phyloP scores from a whole-genome alignment of 2,888 invertebrate genomes.

The Euphydryas editha region DNA sequence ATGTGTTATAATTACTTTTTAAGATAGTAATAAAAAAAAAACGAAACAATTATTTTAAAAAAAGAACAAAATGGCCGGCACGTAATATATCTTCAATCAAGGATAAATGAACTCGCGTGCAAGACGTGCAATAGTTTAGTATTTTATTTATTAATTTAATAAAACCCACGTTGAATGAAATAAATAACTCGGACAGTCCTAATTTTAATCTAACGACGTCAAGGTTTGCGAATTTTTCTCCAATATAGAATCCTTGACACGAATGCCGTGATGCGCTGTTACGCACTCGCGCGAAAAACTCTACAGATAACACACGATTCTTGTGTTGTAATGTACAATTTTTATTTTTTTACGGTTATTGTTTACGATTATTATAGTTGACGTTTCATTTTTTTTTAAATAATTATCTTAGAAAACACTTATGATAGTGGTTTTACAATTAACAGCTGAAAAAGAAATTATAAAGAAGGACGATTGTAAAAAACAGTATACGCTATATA shows the following conservation, averaged over 20 bases:
- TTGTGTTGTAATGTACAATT: conserved; percentile 6
- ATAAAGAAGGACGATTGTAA: too few relatives aligned
- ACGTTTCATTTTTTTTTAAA: neutral
- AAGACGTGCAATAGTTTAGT: conserved; percentile 30
- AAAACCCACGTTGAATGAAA: conserved; percentile 51
- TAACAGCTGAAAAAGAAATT: too few relatives aligned
- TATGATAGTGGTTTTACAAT: too few relatives aligned
- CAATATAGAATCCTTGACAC: conserved; percentile 75
- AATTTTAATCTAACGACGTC: conserved; percentile 70
- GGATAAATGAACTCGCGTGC: conserved; percentile 26
- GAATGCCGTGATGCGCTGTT: conserved; percentile 61
- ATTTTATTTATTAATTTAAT: conserved; percentile 42
- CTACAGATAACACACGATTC: conserved; percentile 42
- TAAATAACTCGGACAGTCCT: conserved; percentile 72
- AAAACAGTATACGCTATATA: too few relatives aligned
- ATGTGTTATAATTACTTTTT: neutral
- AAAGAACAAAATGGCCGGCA: conserved; percentile 15
- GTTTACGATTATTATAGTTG: neutral
- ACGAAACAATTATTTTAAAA: conserved; percentile 20
- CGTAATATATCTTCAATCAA: conserved; percentile 26
- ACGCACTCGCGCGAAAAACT: conserved; percentile 59
- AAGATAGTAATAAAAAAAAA: conserved; percentile 4
- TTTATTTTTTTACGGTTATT: neutral
- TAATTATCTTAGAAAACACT: neutral
- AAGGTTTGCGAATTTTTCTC: conserved; percentile 79